phyloP scores from a whole-genome alignment of 1,140 invertebrate genomes.

The Arion vulgaris region DNA sequence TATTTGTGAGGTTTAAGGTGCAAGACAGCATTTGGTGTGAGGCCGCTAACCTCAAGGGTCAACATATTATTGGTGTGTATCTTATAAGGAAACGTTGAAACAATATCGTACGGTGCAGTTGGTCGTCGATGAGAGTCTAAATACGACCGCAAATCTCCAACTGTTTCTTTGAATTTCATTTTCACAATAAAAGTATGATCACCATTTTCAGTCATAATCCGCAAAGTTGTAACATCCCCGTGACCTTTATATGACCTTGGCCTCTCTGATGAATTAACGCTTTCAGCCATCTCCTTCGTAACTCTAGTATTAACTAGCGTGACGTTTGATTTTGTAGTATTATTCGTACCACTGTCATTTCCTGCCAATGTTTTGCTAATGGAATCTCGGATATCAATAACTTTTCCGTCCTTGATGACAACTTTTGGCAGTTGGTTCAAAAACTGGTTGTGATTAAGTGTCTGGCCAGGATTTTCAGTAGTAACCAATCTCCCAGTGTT shows the following conservation, averaged over 20 bases:
- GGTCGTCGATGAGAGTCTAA: conserved; percentile 58
- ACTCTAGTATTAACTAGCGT: conserved; percentile 39
- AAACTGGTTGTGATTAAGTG: conserved; percentile 66
- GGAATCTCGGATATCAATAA: conserved; percentile 68
- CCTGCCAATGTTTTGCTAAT: conserved; percentile 57
- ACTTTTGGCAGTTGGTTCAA: conserved; percentile 66
- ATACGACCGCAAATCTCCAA: conserved; percentile 65
- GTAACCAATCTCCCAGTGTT: background rate
- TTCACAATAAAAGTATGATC: conserved; percentile 71
- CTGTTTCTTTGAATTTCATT: conserved; percentile 68
- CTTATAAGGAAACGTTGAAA: conserved; percentile 66
- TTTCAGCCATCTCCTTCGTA: conserved; percentile 28
- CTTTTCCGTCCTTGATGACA: conserved; percentile 68
- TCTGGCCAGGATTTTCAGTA: conserved; percentile 42
- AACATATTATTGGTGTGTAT: conserved; percentile 53
- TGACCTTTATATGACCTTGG: conserved; percentile 43
- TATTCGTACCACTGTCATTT: background rate
- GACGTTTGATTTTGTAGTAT: conserved; percentile 8
- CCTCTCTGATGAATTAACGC: background rate
- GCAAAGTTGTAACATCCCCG: conserved; percentile 65
- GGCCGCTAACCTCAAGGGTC: conserved; percentile 61
- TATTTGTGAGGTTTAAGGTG: conserved; percentile 57
- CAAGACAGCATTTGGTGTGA: conserved; percentile 68
- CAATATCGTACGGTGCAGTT: conserved; percentile 57
- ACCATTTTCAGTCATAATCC: conserved; percentile 67